Conservation (phyloP, 1,140 invertebrate genomes). For the Nasonia vitripennis region DNA sequence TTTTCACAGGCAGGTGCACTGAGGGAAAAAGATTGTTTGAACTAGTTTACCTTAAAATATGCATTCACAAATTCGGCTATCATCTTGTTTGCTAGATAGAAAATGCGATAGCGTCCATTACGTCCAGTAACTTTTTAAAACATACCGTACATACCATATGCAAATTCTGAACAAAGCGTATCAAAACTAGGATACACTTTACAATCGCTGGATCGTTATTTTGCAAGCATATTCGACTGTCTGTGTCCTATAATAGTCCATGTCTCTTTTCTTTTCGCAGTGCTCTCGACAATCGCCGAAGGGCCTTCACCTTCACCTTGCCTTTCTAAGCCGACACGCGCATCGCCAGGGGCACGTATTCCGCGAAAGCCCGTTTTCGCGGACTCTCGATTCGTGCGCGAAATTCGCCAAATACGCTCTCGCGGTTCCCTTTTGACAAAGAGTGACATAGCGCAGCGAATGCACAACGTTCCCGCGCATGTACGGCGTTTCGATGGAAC, state of each 20-base stretch:
- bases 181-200: too few relatives aligned
- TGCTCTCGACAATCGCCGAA: slow-evolving; percentile 50
- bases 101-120: too few relatives aligned
- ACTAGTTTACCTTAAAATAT: too few relatives aligned
- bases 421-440: not conserved
- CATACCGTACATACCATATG: not conserved
- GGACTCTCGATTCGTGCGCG: not conserved
- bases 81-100: too few relatives aligned
- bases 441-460: not conserved
- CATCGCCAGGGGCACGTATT: not conserved
- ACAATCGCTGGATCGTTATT: not conserved
- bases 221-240: not conserved
- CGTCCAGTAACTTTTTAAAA: not conserved
- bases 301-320: slow-evolving; percentile 56
- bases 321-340: slow-evolving; percentile 4
- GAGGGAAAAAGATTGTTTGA: not conserved
- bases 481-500: not conserved
- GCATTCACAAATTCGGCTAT: too few relatives aligned
- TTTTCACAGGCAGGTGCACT: not conserved
- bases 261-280: slow-evolving; percentile 45
- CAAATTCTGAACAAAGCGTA: not conserved
- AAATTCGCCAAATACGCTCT: not conserved
- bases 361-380: not conserved
- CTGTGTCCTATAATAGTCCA: not conserved
- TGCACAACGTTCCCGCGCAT: too few relatives aligned